These are phyloP conservation scores for Chloroceryle aenea DNA, from an alignment of 2,113 vertebrate genomes.

Conservation along the genomic window DNA sequence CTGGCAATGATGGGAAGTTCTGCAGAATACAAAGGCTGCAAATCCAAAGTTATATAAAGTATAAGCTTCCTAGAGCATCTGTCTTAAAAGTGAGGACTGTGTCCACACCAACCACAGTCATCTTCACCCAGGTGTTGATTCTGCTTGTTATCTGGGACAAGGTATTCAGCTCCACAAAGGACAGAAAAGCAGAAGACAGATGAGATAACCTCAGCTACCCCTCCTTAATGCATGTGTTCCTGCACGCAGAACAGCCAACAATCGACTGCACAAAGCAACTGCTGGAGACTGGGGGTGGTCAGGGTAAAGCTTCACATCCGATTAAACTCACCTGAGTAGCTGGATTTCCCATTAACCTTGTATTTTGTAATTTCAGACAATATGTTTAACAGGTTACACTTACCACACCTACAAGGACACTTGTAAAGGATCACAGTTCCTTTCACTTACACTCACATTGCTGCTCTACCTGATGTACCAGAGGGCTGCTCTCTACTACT, in stretches of 20 bases:
- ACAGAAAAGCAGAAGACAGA: neutral
- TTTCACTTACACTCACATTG: neutral
- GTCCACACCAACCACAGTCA: neutral
- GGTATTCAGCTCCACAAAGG: neutral
- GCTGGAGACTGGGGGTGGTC: neutral
- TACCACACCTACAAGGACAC: neutral
- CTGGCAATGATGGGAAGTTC: neutral
- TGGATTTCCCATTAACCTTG: neutral
- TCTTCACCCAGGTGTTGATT: neutral
- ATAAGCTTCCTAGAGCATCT: neutral
- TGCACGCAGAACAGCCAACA: neutral
- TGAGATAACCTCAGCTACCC: neutral
- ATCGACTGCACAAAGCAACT: neutral
- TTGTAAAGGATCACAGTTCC: neutral
- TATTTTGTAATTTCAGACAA: neutral
- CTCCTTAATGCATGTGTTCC: neutral
- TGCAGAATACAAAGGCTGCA: conserved; percentile 1
- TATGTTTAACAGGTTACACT: neutral
- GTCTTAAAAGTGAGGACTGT: neutral
- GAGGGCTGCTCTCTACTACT: neutral
- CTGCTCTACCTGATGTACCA: neutral
- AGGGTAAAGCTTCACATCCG: neutral
- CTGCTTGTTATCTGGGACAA: neutral
- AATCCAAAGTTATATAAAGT: neutral
- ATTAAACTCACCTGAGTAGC: neutral